These are phyloP conservation scores for Panthera leo DNA, from an alignment of 2,113 vertebrate species.

Conservation along the genomic window DNA sequence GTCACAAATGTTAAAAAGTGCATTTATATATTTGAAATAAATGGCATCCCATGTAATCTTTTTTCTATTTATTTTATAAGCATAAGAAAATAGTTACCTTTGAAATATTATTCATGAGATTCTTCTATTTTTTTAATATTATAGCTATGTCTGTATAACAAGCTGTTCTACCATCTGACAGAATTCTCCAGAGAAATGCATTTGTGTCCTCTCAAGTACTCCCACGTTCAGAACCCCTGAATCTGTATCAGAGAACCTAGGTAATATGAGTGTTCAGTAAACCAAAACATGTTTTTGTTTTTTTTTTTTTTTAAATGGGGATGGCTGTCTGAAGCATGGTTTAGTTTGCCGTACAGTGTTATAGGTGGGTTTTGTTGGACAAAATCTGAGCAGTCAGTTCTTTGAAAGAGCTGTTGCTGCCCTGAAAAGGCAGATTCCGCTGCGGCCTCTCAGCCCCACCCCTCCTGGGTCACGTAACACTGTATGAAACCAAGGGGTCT, in stretches of 20 bases:
- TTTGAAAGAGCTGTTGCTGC: not conserved
- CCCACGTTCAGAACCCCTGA: not conserved
- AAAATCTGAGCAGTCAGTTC: not conserved
- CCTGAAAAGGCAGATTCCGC: not conserved
- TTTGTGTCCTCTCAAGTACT: not conserved
- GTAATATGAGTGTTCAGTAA: not conserved
- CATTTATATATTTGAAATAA: not conserved
- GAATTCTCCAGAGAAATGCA: not conserved
- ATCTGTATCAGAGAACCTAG: not conserved
- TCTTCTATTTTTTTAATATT: slow-evolving; percentile 37
- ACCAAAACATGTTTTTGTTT: not conserved
- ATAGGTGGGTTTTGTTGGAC: not conserved
- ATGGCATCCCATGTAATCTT: not conserved
- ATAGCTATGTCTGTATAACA: not conserved
- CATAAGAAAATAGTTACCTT: slow-evolving; percentile 17
- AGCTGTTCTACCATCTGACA: not conserved
- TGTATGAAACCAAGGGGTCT: not conserved
- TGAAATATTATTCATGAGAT: not conserved
- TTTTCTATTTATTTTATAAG: not conserved
- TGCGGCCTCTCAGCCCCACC: not conserved
- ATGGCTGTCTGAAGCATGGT: not conserved
- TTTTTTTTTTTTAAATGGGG: not conserved
- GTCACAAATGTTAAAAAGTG: not conserved
- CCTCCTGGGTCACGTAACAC: not conserved
- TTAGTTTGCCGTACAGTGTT: not conserved